phyloP scores from a whole-genome alignment of 1,140 invertebrate genomes.

The Aphidius ervi region DNA sequence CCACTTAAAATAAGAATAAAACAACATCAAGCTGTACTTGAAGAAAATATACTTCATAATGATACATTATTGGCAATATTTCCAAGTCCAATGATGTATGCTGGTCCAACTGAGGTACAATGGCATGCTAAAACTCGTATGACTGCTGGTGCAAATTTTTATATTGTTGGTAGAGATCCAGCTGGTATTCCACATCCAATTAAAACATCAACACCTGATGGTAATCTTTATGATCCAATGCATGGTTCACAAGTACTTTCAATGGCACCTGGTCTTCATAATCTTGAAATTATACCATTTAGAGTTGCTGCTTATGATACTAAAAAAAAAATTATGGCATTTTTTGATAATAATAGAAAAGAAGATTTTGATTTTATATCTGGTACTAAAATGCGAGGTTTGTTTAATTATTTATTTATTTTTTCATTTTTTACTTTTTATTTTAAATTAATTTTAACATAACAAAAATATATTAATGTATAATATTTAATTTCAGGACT shows the following conservation, averaged over 20 bases:
- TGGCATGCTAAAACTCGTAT: slow-evolving; percentile 98
- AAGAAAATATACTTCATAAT: slow-evolving; percentile 76
- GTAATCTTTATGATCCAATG: slow-evolving; percentile 89
- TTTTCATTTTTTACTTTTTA: too few species aligned
- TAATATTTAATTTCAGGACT: slow-evolving; percentile 55
- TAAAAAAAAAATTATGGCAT: slow-evolving; percentile 80
- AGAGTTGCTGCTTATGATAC: slow-evolving; percentile 95
- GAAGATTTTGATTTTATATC: slow-evolving; percentile 98
- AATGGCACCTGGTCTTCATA: slow-evolving; percentile 86
- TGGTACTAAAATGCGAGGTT: slow-evolving; percentile 92
- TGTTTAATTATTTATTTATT: too few species aligned
- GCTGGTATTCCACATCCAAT: slow-evolving; percentile 95
- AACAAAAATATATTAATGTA: not conserved
- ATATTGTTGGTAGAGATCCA: slow-evolving; percentile 98
- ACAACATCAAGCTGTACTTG: slow-evolving; percentile 86
- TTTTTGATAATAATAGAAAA: slow-evolving; percentile 83
- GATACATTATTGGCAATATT: slow-evolving; percentile 97
- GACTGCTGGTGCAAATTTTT: slow-evolving; percentile 95
- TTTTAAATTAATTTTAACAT: too few species aligned
- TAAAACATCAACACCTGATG: slow-evolving; percentile 60
- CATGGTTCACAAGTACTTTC: slow-evolving; percentile 90
- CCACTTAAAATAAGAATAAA: slow-evolving; percentile 75
- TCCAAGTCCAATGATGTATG: slow-evolving; percentile 99
- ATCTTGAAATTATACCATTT: slow-evolving; percentile 96
- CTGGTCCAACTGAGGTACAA: slow-evolving; percentile 94